These are phyloP conservation scores for Macaca nemestrina DNA, from an alignment of 2,113 vertebrate genomes.

Conservation along the genomic window DNA sequence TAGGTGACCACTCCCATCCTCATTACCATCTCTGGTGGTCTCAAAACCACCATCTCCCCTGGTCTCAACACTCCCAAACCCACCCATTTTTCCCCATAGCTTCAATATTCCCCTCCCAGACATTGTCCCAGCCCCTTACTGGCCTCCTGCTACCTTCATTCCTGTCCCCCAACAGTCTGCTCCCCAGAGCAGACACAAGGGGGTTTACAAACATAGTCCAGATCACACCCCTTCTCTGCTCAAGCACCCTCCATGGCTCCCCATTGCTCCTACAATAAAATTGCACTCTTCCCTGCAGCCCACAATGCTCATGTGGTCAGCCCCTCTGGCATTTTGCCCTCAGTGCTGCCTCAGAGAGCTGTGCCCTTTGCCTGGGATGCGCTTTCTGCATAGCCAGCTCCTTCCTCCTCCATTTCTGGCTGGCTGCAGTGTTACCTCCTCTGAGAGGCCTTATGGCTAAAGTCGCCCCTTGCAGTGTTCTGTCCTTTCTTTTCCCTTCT, in stretches of 20 bases:
- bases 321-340: background rate
- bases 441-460: background rate
- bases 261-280: background rate
- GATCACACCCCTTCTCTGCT: no score
- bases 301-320: background rate
- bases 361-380: background rate
- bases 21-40: background rate
- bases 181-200: background rate
- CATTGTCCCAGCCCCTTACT: background rate
- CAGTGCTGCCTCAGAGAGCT: background rate
- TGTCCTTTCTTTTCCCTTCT: background rate
- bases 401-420: background rate
- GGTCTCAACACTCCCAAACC: background rate
- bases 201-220: background rate
- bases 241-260: background rate
- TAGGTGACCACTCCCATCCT: background rate
- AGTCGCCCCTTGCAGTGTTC: background rate
- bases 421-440: background rate
- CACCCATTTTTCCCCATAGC: background rate
- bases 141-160: background rate
- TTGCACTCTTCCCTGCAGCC: background rate
- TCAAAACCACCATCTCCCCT: background rate
- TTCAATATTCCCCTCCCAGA: background rate
- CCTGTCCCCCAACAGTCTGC: background rate
- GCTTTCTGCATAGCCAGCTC: background rate